These are phyloP conservation scores for Phenacoccus solenopsis DNA, from an alignment of 1,140 invertebrate genomes.

Conservation along the genomic window DNA sequence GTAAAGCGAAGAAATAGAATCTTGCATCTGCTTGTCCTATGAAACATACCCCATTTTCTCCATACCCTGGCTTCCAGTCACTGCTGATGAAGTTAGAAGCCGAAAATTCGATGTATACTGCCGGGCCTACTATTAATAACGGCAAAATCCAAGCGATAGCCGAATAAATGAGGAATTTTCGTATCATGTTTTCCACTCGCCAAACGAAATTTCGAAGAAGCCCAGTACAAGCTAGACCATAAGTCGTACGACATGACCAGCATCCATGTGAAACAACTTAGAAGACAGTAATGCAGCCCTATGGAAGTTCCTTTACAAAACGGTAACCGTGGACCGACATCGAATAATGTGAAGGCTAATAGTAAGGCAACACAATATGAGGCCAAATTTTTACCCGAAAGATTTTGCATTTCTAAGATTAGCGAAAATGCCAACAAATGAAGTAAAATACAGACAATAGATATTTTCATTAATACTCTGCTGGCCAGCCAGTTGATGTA, in stretches of 20 bases:
- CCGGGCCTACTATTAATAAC: constrained; percentile 35
- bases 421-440: constrained; percentile 37
- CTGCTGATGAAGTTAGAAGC: constrained; percentile 21
- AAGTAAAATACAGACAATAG: constrained; percentile 37
- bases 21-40: constrained; percentile 32
- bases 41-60: neutral
- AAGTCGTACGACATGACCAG: constrained; percentile 45
- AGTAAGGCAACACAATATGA: constrained; percentile 37
- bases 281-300: constrained; percentile 39
- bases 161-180: constrained; percentile 39
- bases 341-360: constrained; percentile 37
- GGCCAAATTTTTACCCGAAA: constrained; percentile 41
- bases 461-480: neutral
- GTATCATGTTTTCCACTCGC: constrained; percentile 32
- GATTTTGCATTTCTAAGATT: constrained; percentile 38
- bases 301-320: constrained; percentile 35
- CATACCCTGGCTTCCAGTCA: neutral
- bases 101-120: constrained; percentile 38
- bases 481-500: neutral
- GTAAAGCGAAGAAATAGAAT: constrained; percentile 40
- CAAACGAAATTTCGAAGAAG: constrained; percentile 38
- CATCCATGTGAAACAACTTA: constrained; percentile 47
- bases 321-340: constrained; percentile 31
- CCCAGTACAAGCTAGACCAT: constrained; percentile 39
- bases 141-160: constrained; percentile 42